A percentile compares a stretch with the other conserved stretches of the same genome.
These are phyloP conservation scores for Phenganax marumi DNA, from an alignment of 92 coral and sea anemone species.

Conservation along the genomic window DNA sequence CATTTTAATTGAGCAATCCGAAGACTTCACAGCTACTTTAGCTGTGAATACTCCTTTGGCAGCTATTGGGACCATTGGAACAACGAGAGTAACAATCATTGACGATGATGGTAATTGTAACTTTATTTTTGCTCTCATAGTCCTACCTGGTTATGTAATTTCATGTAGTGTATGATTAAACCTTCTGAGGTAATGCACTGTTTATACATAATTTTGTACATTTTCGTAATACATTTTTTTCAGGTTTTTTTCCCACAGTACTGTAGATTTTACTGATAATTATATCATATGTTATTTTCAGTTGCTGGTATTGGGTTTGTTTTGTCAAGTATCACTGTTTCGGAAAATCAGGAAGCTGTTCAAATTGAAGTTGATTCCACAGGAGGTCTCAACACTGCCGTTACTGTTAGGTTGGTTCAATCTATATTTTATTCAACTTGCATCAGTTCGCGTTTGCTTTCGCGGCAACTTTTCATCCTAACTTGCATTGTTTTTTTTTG, in stretches of 20 bases:
- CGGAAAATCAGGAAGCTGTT: slow-evolving; percentile 3
- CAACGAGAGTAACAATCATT: slow-evolving; percentile 4
- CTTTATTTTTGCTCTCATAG: too few species aligned
- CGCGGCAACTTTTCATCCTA: background rate
- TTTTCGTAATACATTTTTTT: background rate
- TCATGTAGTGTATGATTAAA: too few species aligned
- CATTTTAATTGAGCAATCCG: background rate
- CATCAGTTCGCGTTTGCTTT: background rate
- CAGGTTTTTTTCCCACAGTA: background rate
- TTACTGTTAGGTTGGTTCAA: slow-evolving; percentile 29
- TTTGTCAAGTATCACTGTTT: background rate
- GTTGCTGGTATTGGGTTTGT: slow-evolving; percentile 36
- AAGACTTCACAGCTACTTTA: slow-evolving; percentile 1
- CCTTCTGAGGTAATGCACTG: too few species aligned
- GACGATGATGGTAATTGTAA: background rate
- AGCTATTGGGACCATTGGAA: background rate
- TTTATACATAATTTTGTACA: too few species aligned
- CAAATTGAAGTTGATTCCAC: slow-evolving; percentile 17
- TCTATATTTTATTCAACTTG: background rate
- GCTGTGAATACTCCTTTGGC: background rate
- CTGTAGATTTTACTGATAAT: background rate
- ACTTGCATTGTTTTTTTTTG: too few species aligned
- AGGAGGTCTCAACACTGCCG: slow-evolving; percentile 24
- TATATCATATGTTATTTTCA: background rate
- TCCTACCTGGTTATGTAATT: too few species aligned